phyloP scores from a whole-genome alignment of 2,113 vertebrate genomes.

The Spea bombifrons region DNA sequence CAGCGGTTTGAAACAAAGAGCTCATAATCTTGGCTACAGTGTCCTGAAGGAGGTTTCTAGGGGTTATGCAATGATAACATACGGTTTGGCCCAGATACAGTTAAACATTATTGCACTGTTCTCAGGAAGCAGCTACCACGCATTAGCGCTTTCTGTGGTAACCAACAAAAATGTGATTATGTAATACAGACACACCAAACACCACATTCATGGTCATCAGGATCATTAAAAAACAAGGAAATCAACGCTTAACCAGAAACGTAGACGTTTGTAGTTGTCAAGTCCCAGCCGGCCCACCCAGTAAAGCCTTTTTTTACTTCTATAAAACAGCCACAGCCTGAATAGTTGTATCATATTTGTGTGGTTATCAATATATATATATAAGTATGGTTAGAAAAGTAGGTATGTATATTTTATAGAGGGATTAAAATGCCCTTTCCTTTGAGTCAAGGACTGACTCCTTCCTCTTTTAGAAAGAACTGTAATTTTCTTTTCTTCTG shows the following conservation, averaged over 20 bases:
- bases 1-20: conserved; percentile 6
- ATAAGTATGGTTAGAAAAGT: too few species aligned
- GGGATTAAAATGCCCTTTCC: too few species aligned
- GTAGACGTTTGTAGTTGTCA: neutral
- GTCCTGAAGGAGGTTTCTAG: conserved; percentile 15
- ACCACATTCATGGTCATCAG: neutral
- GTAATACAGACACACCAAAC: neutral
- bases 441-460: too few species aligned
- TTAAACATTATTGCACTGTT: neutral
- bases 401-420: too few species aligned
- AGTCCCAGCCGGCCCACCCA: neutral
- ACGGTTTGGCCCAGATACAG: conserved; percentile 23
- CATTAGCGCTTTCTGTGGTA: conserved; percentile 1
- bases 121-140: conserved; percentile 6
- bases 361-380: too few species aligned
- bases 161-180: conserved; percentile 6
- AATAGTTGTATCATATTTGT: too few species aligned
- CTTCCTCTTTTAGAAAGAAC: too few species aligned
- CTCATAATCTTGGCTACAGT: conserved; percentile 22
- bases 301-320: neutral
- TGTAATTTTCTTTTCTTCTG: too few species aligned
- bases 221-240: too few species aligned
- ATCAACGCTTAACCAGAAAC: neutral
- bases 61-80: conserved; percentile 24
- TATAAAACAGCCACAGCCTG: too few species aligned